A percentile compares a stretch with the other conserved stretches of the same genome.
Conservation (phyloP, 1,140 invertebrate species). For the Ceratosolen fusciceps region DNA sequence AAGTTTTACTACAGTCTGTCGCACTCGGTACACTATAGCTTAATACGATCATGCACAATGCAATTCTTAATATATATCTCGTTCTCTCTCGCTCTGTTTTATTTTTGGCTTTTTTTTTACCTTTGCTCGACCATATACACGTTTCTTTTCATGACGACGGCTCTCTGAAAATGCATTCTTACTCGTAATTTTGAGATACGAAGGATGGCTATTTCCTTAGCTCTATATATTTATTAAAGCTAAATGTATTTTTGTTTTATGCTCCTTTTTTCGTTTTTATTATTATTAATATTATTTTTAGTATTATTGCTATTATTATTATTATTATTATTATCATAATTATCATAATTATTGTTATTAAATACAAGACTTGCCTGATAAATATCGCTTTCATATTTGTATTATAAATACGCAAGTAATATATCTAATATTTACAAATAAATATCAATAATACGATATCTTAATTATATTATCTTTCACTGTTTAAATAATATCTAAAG, state of each 20-base stretch:
- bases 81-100: background rate
- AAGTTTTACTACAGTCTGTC: slow-evolving; percentile 43
- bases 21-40: slow-evolving; percentile 21
- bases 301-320: too few relatives aligned
- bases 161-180: slow-evolving; percentile 42
- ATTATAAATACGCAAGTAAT: too few relatives aligned
- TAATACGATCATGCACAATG: slow-evolving; percentile 47
- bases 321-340: too few relatives aligned
- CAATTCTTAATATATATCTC: slow-evolving; percentile 42
- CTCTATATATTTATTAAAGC: background rate
- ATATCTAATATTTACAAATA: too few relatives aligned
- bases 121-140: background rate
- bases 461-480: too few relatives aligned
- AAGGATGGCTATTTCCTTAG: slow-evolving; percentile 28
- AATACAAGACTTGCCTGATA: too few relatives aligned
- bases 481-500: too few relatives aligned
- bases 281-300: too few relatives aligned
- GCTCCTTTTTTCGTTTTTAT: too few relatives aligned
- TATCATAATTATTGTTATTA: too few relatives aligned
- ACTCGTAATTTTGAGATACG: slow-evolving; percentile 7
- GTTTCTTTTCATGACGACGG: slow-evolving; percentile 9
- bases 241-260: background rate
- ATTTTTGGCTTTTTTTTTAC: slow-evolving; percentile 16
- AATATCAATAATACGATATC: too few relatives aligned
- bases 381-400: too few relatives aligned